These are phyloP conservation scores for Corvus hawaiiensis DNA, from an alignment of 2,113 vertebrate genomes.

Conservation along the genomic window DNA sequence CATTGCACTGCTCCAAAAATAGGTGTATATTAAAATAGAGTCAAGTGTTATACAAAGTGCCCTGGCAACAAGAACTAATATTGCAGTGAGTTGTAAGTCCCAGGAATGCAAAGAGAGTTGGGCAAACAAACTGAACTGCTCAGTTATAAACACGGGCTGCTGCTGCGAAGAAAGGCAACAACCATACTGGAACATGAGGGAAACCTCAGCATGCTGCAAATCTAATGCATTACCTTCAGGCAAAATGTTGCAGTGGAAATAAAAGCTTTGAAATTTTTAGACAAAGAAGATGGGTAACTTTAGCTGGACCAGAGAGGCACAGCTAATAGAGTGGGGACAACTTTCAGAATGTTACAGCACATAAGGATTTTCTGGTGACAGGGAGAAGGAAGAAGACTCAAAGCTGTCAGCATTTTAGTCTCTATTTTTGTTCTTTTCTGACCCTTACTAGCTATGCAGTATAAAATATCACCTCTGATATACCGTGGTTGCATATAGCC, in stretches of 20 bases:
- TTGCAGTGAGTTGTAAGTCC: constrained; percentile 70
- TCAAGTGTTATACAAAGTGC: constrained; percentile 71
- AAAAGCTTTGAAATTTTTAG: constrained; percentile 26
- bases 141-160: constrained; percentile 69
- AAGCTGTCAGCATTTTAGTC: background rate
- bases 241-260: constrained; percentile 13
- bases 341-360: background rate
- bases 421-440: background rate
- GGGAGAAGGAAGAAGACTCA: background rate
- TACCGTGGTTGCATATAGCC: background rate
- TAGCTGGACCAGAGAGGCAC: background rate
- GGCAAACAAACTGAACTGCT: constrained; percentile 54
- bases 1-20: constrained; percentile 75
- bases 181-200: constrained; percentile 37
- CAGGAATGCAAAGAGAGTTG: constrained; percentile 67
- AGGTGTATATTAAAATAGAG: constrained; percentile 72
- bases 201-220: constrained; percentile 33
- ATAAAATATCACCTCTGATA: background rate
- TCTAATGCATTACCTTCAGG: constrained; percentile 20
- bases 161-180: constrained; percentile 46
- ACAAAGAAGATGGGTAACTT: background rate
- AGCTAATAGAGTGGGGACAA: background rate
- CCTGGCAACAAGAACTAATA: constrained; percentile 74
- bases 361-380: background rate
- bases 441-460: background rate